Evolutionary conservation across 2,797 vertebrate species (phyloP), one percentile per base, ranked within the genome.

Genomic region (Tolypeutes matacus): DNA sequence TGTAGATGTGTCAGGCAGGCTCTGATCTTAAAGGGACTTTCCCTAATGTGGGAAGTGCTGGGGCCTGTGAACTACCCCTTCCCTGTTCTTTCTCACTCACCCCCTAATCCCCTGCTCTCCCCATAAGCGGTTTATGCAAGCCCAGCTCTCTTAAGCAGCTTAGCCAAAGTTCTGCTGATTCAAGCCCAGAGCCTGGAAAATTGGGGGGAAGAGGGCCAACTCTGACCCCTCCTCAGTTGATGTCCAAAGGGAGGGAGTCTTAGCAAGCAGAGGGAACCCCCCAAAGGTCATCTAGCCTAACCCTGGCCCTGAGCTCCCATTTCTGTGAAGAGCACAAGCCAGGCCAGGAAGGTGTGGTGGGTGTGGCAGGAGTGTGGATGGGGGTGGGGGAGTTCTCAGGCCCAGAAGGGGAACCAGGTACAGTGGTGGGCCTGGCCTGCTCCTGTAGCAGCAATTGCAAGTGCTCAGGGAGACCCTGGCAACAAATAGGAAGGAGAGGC

Each of bases 111-210:
- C 42, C 70, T 72, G 78, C 65, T 77, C 17, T 42, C 58, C 36
- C 73, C 27, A 36, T 95, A 97, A 97, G 95, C 89, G 5, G 96
- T 95, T 97, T 97, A 97, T 29, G 39, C 15, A 56, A 95, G 76
- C 82, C 94, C 70, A 91, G 88, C 53, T 94, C 85, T 60, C 75
- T 72, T 97, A 97, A 97, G 96, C 96, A 87, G 97, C 96, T 97
- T 97, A 97, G 69, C 39, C 72, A 73, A 90, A 96, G 95, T 96
- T 96, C 92, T 95, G 95, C 96, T 96, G 93, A 97, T 91, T 95
- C 88, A 84, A 87, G 92, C 25, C 70, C 69, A 83, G 93, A 86
- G 80, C 85, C 82, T 72, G 51, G 64, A 93, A 84, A 90, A 92
- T 4, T 46, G 17, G 62, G 65, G 70, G 91, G 51, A 34, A 82